Conservation (phyloP, 2,797 vertebrate species). For the Scyliorhinus canicula region DNA sequence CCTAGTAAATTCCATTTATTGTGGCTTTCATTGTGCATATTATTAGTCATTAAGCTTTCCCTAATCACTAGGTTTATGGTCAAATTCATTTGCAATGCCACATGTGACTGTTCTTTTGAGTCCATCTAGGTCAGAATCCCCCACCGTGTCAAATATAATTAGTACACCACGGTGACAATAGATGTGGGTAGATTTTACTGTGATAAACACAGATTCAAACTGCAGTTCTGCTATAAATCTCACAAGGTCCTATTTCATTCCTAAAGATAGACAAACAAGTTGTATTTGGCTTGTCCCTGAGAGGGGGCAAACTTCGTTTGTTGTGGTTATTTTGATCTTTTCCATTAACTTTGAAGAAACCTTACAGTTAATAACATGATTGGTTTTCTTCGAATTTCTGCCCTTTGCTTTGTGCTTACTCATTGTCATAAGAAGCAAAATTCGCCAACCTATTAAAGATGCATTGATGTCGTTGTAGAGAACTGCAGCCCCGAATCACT, state of each 20-base stretch:
- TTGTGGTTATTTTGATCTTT: slow-evolving; percentile 31
- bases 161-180: slow-evolving; percentile 9
- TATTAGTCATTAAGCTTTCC: slow-evolving; percentile 45
- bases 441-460: not conserved
- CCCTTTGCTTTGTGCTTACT: not conserved
- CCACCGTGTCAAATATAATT: slow-evolving; percentile 44
- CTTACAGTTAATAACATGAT: not conserved
- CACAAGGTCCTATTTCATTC: not conserved
- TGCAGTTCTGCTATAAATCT: not conserved
- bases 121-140: slow-evolving; percentile 42
- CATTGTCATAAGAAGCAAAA: not conserved
- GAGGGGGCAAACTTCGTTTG: not conserved
- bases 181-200: not conserved
- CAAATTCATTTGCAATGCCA: slow-evolving; percentile 45
- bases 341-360: not conserved
- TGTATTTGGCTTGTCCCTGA: not conserved
- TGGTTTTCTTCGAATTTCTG: not conserved
- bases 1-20: slow-evolving; percentile 42
- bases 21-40: slow-evolving; percentile 40
- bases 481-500: not conserved
- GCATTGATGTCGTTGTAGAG: too few relatives aligned
- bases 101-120: slow-evolving; percentile 41
- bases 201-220: not conserved
- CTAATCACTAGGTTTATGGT: slow-evolving; percentile 44
- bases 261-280: not conserved